Evolutionary conservation across 2,113 vertebrate species (phyloP), one percentile per base, ranked within the genome.

Genomic region (Ranitomeya imitator): DNA sequence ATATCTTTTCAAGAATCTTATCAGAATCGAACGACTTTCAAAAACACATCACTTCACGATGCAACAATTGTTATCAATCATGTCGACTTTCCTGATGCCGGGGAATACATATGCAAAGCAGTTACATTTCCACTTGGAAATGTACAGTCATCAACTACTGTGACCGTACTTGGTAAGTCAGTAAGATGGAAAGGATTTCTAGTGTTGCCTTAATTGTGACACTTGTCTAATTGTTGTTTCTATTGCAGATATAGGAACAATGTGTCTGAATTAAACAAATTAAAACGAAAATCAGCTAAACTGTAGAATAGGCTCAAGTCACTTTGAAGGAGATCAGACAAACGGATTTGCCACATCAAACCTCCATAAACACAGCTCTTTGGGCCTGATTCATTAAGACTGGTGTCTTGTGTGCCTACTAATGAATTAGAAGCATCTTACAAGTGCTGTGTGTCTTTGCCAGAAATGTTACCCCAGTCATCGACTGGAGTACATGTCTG

Each of bases 111-210:
- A 92, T 99, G 98, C 93, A 98, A 98, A 94, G 97, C 97, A 91
- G 96, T 94, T 85, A 99, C 97, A 12, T 99, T 99, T 91, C 97
- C 98, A 13, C 94, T 98, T 92, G 98, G 98, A 93, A 98, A 98
- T 92, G 94, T 94, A 0, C 96, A 98, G 87, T 95, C 97, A 0
- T 96, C 97, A 86, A 96, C 96, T 90, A 93, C 83, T 2, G 93
- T 99, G 88, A 95, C 96, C 87, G 95, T 99, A 63, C 93, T 99
- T 90, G 98, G 98, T 99, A 96, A 91, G 97, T 95, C 89, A 89
- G 31, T 74, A 19, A 13, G 15, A 19, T 73, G 14, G 45, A 26
- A 15, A 73, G 4, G 69, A 37, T 73, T 73, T 16, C 26, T 73
- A 37, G 69, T 73, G 31, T 16, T 73, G 37, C 37, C 45, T 21